A percentile compares a stretch with the other conserved stretches of the same genome.
Conservation (phyloP, 2,113 vertebrate genomes). For the Capreolus pygargus region DNA sequence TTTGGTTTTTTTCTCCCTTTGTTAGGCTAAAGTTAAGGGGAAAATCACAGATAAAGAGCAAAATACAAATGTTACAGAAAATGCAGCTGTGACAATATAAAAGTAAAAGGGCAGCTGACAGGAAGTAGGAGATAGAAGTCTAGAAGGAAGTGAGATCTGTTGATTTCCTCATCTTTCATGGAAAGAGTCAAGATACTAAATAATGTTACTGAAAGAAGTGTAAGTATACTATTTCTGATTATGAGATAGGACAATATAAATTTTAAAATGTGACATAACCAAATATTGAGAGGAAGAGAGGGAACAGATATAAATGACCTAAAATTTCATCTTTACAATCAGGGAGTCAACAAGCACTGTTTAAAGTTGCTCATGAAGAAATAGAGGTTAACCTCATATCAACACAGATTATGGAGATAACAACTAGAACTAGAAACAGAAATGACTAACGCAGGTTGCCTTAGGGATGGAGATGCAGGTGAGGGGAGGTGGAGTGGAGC, state of each 20-base stretch:
- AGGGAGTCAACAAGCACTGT: background rate
- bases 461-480: background rate
- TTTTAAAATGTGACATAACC: background rate
- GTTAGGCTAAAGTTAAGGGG: background rate
- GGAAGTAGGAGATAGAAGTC: background rate
- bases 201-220: background rate
- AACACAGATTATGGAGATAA: fast-evolving
- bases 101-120: background rate
- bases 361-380: background rate
- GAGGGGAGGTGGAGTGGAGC: fast-evolving
- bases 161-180: background rate
- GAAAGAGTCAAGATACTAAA: background rate
- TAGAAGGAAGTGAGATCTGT: background rate
- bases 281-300: background rate
- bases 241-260: background rate
- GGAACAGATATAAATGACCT: background rate
- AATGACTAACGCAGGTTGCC: background rate
- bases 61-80: background rate
- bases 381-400: background rate
- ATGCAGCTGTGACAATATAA: background rate
- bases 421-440: background rate
- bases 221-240: background rate
- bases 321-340: background rate
- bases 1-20: background rate
- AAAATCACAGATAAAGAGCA: background rate